These are phyloP conservation scores for Triops cancriformis DNA, from an alignment of 1,140 invertebrate species.

Conservation along the genomic window DNA sequence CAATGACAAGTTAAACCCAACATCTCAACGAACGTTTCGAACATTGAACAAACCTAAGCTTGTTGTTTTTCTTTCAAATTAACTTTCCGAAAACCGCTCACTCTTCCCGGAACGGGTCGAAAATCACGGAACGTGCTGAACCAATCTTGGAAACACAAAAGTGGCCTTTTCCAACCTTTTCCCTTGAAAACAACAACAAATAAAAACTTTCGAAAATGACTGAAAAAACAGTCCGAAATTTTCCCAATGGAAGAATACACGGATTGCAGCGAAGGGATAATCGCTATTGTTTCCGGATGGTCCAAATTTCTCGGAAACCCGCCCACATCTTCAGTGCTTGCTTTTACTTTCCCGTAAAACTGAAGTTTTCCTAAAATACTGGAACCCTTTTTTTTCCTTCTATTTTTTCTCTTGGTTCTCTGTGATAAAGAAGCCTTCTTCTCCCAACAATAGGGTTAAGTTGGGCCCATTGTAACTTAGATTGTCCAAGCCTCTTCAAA, in stretches of 20 bases:
- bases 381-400: background rate
- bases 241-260: background rate
- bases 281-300: background rate
- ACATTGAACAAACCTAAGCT: too few relatives aligned
- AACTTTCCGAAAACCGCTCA: background rate
- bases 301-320: background rate
- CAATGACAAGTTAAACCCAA: too few relatives aligned
- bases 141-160: background rate
- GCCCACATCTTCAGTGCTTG: background rate
- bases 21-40: too few relatives aligned
- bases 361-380: background rate
- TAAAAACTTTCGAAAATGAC: background rate
- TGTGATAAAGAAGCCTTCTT: background rate
- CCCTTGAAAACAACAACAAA: background rate
- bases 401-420: background rate
- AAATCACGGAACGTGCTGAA: slow-evolving; percentile 4
- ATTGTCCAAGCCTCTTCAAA: slow-evolving; percentile 10
- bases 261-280: background rate
- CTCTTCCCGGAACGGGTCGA: background rate
- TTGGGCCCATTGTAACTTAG: background rate
- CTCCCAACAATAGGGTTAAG: background rate
- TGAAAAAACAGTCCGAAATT: background rate
- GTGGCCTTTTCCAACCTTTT: background rate
- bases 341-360: background rate
- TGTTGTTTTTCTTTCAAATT: background rate